phyloP scores from a whole-genome alignment of 2,888 invertebrate species.

The Pegoplata infirma region DNA sequence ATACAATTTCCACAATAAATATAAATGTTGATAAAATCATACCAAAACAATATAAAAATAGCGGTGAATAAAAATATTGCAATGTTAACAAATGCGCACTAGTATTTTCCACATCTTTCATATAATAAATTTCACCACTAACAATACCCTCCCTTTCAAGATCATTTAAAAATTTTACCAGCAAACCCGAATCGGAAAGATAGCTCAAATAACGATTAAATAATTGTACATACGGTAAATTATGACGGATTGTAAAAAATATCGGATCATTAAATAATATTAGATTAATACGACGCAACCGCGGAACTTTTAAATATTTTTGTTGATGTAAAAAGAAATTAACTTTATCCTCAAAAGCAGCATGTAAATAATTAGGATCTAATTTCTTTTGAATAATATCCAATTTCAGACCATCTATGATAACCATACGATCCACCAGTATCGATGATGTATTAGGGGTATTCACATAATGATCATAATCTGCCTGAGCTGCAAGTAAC shows the following conservation, averaged over 20 bases:
- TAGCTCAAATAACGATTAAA: conserved; percentile 40
- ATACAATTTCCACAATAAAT: too few species aligned
- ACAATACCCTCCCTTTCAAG: neutral
- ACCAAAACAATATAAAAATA: too few species aligned
- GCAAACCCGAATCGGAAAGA: conserved; percentile 9
- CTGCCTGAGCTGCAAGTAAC: neutral
- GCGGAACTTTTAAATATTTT: neutral
- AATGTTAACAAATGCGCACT: too few species aligned
- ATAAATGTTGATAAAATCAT: too few species aligned
- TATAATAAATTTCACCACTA: too few species aligned
- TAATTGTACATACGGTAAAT: conserved; percentile 35
- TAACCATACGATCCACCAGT: neutral
- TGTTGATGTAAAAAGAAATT: conserved; percentile 12
- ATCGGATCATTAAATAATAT: conserved; percentile 8
- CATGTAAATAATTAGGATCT: neutral
- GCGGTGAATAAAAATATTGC: too few species aligned
- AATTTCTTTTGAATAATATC: neutral
- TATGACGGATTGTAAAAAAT: conserved; percentile 21
- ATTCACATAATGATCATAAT: neutral
- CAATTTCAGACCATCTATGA: neutral
- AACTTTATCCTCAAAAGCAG: conserved; percentile 4
- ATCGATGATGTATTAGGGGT: neutral
- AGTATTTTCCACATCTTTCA: too few species aligned
- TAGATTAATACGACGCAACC: too few species aligned
- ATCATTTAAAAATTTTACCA: neutral